Percentiles rank a stretch among this genome's conserved stretches.
These are phyloP conservation scores for Drosophila tropicalis DNA, from an alignment of 1,140 invertebrate genomes.

Conservation along the genomic window DNA sequence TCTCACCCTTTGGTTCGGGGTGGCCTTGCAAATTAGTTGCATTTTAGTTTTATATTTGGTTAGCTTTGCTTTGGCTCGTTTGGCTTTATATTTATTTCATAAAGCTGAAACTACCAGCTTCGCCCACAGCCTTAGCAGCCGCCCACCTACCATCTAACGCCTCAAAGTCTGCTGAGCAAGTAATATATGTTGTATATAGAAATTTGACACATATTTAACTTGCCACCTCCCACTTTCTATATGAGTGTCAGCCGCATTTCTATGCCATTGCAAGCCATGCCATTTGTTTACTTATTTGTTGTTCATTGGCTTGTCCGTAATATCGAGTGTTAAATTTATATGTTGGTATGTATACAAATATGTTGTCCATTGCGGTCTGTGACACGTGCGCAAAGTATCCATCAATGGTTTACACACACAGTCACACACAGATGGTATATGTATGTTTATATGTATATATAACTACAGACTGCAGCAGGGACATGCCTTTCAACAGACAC, in stretches of 20 bases:
- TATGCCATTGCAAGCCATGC: constrained; percentile 32
- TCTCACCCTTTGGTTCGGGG: constrained; percentile 3
- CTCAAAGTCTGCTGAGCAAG: constrained; percentile 19
- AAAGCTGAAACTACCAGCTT: constrained; percentile 22
- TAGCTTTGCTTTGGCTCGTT: constrained; percentile 40
- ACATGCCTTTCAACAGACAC: constrained; percentile 7
- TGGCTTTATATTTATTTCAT: constrained; percentile 41
- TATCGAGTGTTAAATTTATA: constrained; percentile 65
- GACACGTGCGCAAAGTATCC: constrained; percentile 69
- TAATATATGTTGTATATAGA: constrained; percentile 18
- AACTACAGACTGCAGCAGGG: constrained; percentile 13
- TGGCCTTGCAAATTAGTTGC: constrained; percentile 63
- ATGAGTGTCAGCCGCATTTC: constrained; percentile 49
- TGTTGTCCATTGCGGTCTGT: constrained; percentile 68
- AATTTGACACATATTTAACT: constrained; percentile 34
- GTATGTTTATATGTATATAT: too few relatives aligned
- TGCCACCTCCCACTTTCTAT: neutral
- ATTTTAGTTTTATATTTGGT: constrained; percentile 67
- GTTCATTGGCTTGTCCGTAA: constrained; percentile 50
- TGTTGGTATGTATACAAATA: constrained; percentile 23
- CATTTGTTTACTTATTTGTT: constrained; percentile 64
- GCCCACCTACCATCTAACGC: constrained; percentile 24
- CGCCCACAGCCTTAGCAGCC: neutral
- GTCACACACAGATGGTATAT: too few relatives aligned
- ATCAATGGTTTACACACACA: constrained; percentile 49